Percentiles rank a stretch among this genome's conserved stretches.
phyloP scores from a whole-genome alignment of 2,888 invertebrate genomes.

The Synanthedon andrenaeformis region DNA sequence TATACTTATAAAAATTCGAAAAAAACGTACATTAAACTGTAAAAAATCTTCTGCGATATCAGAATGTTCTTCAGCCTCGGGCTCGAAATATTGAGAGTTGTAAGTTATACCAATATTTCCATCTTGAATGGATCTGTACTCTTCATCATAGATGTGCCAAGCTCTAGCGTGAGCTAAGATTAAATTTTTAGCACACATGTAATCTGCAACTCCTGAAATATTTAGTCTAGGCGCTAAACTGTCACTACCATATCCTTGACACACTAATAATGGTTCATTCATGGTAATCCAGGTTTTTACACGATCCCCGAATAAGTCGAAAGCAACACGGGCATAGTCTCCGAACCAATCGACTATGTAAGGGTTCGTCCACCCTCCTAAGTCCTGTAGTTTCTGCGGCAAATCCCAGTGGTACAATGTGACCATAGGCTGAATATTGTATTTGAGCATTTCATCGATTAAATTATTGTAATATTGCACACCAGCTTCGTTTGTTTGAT shows the following conservation, averaged over 20 bases:
- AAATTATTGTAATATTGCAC: slow-evolving; percentile 72
- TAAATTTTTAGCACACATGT: slow-evolving; percentile 33
- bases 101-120: slow-evolving; percentile 12
- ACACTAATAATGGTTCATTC: slow-evolving; percentile 48
- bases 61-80: slow-evolving; percentile 47
- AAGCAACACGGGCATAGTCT: slow-evolving; percentile 56
- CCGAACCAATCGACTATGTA: slow-evolving; percentile 58
- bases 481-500: slow-evolving; percentile 61
- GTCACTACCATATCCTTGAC: slow-evolving; percentile 19
- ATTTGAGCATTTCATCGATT: slow-evolving; percentile 62
- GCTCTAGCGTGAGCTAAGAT: slow-evolving; percentile 15
- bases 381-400: slow-evolving; percentile 49
- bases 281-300: slow-evolving; percentile 62
- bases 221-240: slow-evolving; percentile 9
- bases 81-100: slow-evolving; percentile 37
- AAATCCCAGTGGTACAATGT: slow-evolving; percentile 71
- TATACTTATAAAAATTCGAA: too few species aligned
- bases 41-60: slow-evolving; percentile 54
- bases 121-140: slow-evolving; percentile 12
- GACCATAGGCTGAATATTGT: slow-evolving; percentile 66
- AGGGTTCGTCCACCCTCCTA: slow-evolving; percentile 68
- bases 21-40: slow-evolving; percentile 48
- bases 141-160: slow-evolving; percentile 15
- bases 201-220: slow-evolving; percentile 41
- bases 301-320: slow-evolving; percentile 38